phyloP scores from a whole-genome alignment of 2,113 vertebrate genomes.

The Ailuropoda melanoleuca region DNA sequence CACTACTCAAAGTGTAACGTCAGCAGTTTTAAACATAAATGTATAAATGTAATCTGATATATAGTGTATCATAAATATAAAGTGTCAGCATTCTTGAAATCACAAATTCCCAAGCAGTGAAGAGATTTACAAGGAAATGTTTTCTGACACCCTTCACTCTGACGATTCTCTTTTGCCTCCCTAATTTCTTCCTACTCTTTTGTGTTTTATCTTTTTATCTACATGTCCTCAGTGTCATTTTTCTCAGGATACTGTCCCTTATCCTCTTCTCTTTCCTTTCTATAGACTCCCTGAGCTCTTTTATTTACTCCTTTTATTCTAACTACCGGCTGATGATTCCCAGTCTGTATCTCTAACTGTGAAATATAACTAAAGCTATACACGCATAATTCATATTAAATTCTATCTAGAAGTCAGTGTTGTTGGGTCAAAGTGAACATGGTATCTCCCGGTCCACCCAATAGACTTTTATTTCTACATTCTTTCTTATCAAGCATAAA shows the following conservation, averaged over 20 bases:
- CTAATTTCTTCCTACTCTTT: background rate
- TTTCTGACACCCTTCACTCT: background rate
- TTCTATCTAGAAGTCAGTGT: background rate
- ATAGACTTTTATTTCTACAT: background rate
- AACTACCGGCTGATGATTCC: background rate
- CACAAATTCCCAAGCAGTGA: background rate
- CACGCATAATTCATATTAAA: background rate
- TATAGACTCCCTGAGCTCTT: background rate
- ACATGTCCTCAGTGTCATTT: background rate
- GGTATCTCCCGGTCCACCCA: background rate
- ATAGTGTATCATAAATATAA: background rate
- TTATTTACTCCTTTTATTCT: background rate
- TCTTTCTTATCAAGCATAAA: background rate
- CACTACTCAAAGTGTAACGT: background rate
- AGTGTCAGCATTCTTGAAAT: background rate
- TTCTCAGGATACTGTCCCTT: background rate
- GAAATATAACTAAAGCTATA: background rate
- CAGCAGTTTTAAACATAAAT: constrained; percentile 9
- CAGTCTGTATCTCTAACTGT: background rate
- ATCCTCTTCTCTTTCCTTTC: background rate
- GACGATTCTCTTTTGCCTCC: background rate
- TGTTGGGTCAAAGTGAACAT: background rate
- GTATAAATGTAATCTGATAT: background rate
- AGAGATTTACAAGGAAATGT: background rate
- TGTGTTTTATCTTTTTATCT: background rate